phyloP scores from a whole-genome alignment of 2,888 invertebrate species.

The Anthophora plumipes region DNA sequence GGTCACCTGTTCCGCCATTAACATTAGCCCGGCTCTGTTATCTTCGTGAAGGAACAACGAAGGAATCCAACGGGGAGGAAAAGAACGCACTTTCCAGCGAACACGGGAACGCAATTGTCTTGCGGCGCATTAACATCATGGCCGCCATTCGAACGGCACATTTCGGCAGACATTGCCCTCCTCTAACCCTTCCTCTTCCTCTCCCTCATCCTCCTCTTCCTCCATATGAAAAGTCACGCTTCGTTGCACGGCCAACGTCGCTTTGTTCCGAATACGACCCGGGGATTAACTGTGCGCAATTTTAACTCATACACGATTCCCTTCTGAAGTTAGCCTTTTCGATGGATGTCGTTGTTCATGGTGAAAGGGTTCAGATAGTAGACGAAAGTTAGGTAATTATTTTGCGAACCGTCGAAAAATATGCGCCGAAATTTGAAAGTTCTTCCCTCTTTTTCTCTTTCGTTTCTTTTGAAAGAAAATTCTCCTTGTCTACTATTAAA shows the following conservation, averaged over 20 bases:
- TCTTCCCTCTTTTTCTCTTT: too few species aligned
- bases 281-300: slow-evolving; percentile 35
- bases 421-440: too few species aligned
- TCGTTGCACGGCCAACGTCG: slow-evolving; percentile 57
- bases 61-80: slow-evolving; percentile 54
- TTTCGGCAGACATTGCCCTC: slow-evolving; percentile 63
- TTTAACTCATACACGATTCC: neutral
- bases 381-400: neutral
- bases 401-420: too few species aligned
- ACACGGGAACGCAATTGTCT: slow-evolving; percentile 73
- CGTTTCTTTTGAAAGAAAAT: too few species aligned
- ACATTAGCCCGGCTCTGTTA: slow-evolving; percentile 73
- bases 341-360: neutral
- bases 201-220: neutral
- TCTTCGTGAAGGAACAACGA: slow-evolving; percentile 59
- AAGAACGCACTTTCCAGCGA: slow-evolving; percentile 64
- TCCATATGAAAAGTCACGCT: slow-evolving; percentile 35
- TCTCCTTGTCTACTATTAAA: too few species aligned
- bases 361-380: neutral
- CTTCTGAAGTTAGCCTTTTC: too few species aligned
- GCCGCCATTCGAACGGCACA: slow-evolving; percentile 57
- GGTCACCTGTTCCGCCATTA: slow-evolving; percentile 82
- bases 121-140: slow-evolving; percentile 58
- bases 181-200: neutral
- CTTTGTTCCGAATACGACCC: slow-evolving; percentile 49